Evolutionary conservation across 1,140 invertebrate genomes (phyloP).

Genomic region (Drosophila equinoxialis): DNA sequence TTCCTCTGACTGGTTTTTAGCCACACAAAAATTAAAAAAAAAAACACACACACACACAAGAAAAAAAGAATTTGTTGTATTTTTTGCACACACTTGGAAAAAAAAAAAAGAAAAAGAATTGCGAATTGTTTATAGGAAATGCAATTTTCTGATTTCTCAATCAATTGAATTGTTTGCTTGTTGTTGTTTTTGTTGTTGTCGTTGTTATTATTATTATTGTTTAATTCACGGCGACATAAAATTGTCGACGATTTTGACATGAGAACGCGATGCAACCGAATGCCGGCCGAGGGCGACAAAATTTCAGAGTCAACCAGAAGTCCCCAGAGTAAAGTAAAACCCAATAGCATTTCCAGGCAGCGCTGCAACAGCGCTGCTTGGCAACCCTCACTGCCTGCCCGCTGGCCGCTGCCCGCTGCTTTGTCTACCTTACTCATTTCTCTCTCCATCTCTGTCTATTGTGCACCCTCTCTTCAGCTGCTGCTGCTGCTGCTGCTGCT

Average conservation of each 20-base stretch:
- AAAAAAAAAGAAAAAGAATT: neutral
- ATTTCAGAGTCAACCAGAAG: conserved; percentile 53
- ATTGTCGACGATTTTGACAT: conserved; percentile 65
- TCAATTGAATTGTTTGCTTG: conserved; percentile 17
- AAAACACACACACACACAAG: conserved; percentile 17
- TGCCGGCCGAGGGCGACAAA: conserved; percentile 58
- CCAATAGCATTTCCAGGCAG: conserved; percentile 26
- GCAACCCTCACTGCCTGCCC: conserved; percentile 22
- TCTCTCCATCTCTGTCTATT: neutral
- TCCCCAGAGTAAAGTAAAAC: conserved; percentile 13
- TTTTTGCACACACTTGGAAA: conserved; percentile 7
- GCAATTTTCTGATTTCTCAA: conserved; percentile 12
- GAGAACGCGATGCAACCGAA: conserved; percentile 79
- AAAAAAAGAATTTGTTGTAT: neutral
- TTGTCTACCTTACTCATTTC: conserved; percentile 4
- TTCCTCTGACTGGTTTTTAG: neutral
- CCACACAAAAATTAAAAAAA: conserved; percentile 1
- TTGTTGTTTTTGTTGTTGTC: neutral
- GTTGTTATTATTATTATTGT: conserved; percentile 22
- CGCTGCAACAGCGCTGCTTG: conserved; percentile 31
- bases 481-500: conserved; percentile 36
- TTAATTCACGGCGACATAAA: conserved; percentile 46
- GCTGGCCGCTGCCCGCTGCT: conserved; percentile 19
- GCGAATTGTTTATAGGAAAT: conserved; percentile 12
- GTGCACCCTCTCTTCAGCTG: conserved; percentile 8